Percentiles rank a stretch among this genome's conserved stretches.
phyloP scores from a whole-genome alignment of 2,888 invertebrate genomes.

The Dryococelus australis region DNA sequence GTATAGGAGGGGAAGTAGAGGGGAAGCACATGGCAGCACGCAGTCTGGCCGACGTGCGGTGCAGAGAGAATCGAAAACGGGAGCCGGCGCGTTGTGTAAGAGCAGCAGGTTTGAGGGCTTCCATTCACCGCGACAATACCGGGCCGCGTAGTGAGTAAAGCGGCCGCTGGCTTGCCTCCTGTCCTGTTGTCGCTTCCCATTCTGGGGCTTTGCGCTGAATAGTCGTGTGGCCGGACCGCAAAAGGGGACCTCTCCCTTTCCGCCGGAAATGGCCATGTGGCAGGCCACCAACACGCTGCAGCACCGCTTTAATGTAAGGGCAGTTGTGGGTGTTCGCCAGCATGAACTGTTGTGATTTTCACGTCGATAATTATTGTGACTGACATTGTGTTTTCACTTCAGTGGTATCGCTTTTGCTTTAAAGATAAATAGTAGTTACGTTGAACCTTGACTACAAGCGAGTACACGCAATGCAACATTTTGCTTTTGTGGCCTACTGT shows the following conservation, averaged over 20 bases:
- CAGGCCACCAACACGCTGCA: constrained; percentile 56
- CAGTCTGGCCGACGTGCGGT: neutral
- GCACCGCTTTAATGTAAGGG: constrained; percentile 58
- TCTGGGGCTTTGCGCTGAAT: neutral
- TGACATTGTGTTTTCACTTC: too few relatives aligned
- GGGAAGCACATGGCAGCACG: constrained; percentile 19
- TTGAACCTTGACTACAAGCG: too few relatives aligned
- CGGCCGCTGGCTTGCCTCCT: neutral
- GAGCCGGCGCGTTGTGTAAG: too few relatives aligned
- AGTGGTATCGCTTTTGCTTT: too few relatives aligned
- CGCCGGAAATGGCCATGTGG: constrained; percentile 47
- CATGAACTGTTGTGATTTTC: neutral
- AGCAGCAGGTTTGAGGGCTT: neutral
- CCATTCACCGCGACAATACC: neutral
- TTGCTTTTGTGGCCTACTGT: too few relatives aligned
- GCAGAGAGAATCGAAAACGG: neutral
- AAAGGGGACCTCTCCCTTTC: neutral
- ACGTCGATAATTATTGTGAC: too few relatives aligned
- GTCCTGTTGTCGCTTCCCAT: neutral
- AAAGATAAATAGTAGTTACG: too few relatives aligned
- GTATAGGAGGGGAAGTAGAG: neutral
- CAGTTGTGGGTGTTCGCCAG: constrained; percentile 29
- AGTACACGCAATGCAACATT: too few relatives aligned
- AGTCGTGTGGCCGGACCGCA: too few relatives aligned
- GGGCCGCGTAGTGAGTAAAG: neutral